phyloP scores from a whole-genome alignment of 2,888 invertebrate species.

The Lasiommata megera region DNA sequence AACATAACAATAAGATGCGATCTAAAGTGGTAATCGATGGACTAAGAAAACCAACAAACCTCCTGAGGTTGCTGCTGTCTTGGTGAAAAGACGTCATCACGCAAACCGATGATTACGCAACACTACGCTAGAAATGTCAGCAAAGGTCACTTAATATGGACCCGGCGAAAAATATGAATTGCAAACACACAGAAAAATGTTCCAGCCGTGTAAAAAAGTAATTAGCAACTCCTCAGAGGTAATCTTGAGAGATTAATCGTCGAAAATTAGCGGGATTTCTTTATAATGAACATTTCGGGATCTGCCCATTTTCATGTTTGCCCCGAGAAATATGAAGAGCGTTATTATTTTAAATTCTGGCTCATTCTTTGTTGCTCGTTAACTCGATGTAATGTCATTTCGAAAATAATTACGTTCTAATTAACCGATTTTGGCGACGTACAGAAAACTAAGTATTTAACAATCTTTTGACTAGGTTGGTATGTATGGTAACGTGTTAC shows the following conservation, averaged over 20 bases:
- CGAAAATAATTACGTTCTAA: no score
- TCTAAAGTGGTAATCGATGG: no score
- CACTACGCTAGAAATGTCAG: no score
- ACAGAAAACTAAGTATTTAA: no score
- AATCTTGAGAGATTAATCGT: conserved; percentile 45
- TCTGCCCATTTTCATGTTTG: conserved; percentile 25
- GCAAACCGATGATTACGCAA: no score
- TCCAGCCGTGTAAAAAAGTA: conserved; percentile 37
- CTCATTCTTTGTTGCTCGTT: neutral
- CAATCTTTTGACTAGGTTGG: no score
- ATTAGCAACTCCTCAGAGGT: conserved; percentile 43
- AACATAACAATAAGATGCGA: no score
- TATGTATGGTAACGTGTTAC: no score
- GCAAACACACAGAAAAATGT: conserved; percentile 4
- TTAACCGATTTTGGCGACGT: no score
- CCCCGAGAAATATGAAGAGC: conserved; percentile 3
- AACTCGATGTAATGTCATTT: neutral
- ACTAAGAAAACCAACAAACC: neutral
- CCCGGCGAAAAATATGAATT: neutral
- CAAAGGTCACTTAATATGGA: neutral
- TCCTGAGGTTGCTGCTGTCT: neutral
- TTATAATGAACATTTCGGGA: conserved; percentile 33
- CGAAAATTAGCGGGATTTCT: conserved; percentile 40
- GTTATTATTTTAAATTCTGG: conserved; percentile 3
- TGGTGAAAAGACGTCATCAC: no score